These are phyloP conservation scores for Sebastiscus tertius DNA, from an alignment of 2,797 vertebrate species.

Conservation along the genomic window DNA sequence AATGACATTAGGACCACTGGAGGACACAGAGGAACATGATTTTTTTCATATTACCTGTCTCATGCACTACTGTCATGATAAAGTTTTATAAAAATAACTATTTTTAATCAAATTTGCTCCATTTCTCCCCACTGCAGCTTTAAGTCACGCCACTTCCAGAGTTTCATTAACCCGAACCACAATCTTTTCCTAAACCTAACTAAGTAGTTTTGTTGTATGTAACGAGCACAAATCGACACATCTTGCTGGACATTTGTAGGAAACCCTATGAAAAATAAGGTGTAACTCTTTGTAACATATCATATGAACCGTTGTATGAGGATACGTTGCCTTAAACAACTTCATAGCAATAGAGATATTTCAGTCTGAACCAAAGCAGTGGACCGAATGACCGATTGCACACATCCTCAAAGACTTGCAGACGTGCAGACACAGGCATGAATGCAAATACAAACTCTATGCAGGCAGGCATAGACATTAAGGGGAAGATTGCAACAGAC, in stretches of 20 bases:
- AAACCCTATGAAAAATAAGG: fast-evolving
- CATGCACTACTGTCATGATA: no score
- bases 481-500: not conserved
- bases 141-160: no score
- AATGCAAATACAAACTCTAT: not conserved
- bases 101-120: no score
- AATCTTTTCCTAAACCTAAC: no score
- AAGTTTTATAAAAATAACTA: fast-evolving
- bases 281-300: no score
- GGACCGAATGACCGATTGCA: not conserved
- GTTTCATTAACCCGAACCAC: no score
- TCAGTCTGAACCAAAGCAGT: not conserved
- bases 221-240: no score
- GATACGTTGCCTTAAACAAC: not conserved
- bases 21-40: no score
- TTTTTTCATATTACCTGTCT: no score
- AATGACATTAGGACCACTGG: no score
- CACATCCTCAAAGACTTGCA: not conserved
- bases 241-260: no score
- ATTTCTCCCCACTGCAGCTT: fast-evolving
- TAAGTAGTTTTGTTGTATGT: no score
- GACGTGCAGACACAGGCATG: not conserved
- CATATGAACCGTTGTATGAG: fast-evolving
- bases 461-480: not conserved
- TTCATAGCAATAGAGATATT: not conserved